Evolutionary conservation across 1,140 invertebrate species (phyloP), one percentile per base, ranked within the genome.

Genomic region (Orchesella cincta): DNA sequence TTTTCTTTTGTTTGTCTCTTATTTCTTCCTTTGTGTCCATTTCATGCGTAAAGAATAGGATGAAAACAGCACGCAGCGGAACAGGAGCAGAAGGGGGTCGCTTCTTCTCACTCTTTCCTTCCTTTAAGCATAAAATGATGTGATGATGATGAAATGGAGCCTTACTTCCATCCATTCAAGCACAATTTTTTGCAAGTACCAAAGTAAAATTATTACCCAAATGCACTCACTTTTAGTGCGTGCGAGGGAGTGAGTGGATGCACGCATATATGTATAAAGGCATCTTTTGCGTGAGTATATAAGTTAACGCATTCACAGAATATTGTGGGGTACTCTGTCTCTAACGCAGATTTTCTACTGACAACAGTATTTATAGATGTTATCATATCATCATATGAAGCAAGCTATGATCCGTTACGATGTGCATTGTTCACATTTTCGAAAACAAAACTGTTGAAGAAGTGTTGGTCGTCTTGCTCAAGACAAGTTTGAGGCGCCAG

Each of bases 401-500:
- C 20, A 20, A 20, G 8, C 8, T 12, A 46, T 12, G 8, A 46
- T 12, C 8, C 39, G 8, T 46, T 20, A 46, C 39, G 20, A 20
- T n/a, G 14, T 57, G 52, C 39, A 46, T 46, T 57, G 52, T 57
- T 57, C 23, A 26, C 5, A 57, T 26, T 26, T 26, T n/a, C 14
- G 62, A 31, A 33, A 12, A 33, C 33, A 23, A 67, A 31, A 57
- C 8, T 57, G 54, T 18, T 57, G 62, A 67, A 67, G 14, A 67
- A 31, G 62, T 67, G 62, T 67, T 29, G 26, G 26, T 67, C 26
- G 31, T 67, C 28, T 16, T 67, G 26, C 33, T 67, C 62, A 67
- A 67, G 62, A 67, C 62, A 67, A 67, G 62, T 67, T 67, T 67
- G 62, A 67, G 62, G 62, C 62, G 62, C 62, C 62, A 67, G 62